Conservation (phyloP, 2,888 invertebrate species). For the Isotomurus palustris region DNA sequence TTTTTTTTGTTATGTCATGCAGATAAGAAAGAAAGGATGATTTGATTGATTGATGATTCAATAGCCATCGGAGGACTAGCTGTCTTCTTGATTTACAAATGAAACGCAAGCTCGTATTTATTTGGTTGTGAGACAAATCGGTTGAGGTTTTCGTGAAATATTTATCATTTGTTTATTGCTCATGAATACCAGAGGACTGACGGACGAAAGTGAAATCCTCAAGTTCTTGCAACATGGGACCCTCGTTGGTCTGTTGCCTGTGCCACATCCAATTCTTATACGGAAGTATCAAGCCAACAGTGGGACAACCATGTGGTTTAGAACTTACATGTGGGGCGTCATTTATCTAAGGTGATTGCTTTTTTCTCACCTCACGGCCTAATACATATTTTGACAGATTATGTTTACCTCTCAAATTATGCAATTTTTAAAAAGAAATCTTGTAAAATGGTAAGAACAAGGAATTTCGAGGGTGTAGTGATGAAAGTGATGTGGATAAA, state of each 20-base stretch:
- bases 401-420: no score
- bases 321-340: conserved; percentile 99
- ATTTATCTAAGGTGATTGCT: conserved; percentile 84
- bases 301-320: conserved; percentile 98
- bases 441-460: no score
- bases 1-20: no score
- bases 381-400: no score
- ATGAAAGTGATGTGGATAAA: no score
- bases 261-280: conserved; percentile 98
- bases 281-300: conserved; percentile 98
- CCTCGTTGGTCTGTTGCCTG: conserved; percentile 91
- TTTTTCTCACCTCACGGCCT: no score
- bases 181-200: conserved; percentile 69
- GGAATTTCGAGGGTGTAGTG: no score
- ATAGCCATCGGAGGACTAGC: conserved; percentile 2
- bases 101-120: not conserved
- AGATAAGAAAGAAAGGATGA: no score
- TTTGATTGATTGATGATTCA: conserved; percentile 12
- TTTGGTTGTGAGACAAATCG: not conserved
- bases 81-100: not conserved
- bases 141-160: not conserved
- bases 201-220: conserved; percentile 98
- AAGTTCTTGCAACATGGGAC: conserved; percentile 97
- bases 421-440: no score
- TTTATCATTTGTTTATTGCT: no score